These are phyloP conservation scores for Spermophilus dauricus DNA, from an alignment of 2,113 vertebrate species.

Conservation along the genomic window DNA sequence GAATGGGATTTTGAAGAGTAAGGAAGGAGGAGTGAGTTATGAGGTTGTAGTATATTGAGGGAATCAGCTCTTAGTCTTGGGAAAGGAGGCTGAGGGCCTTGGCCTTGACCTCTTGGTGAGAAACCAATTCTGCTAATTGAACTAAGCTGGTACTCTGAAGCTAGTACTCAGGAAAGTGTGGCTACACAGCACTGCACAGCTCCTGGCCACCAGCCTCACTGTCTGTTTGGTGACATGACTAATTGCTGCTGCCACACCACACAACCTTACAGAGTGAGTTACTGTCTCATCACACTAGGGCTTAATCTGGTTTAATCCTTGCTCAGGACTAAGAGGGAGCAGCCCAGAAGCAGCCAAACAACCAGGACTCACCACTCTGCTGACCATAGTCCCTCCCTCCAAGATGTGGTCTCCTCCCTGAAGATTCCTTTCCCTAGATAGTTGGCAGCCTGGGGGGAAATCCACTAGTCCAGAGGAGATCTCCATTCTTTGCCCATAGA, in stretches of 20 bases:
- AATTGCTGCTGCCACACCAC: background rate
- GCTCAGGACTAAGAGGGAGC: background rate
- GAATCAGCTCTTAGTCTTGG: background rate
- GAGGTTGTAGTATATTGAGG: background rate
- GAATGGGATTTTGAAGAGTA: background rate
- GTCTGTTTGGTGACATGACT: background rate
- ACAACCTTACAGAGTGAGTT: rapidly evolving
- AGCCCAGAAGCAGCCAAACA: background rate
- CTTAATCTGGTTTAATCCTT: background rate
- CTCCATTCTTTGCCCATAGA: background rate
- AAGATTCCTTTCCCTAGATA: background rate
- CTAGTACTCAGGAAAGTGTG: background rate
- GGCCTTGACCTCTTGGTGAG: background rate
- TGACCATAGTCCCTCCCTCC: background rate
- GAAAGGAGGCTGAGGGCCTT: background rate
- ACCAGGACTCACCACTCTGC: background rate
- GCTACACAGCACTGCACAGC: background rate
- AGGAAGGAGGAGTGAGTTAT: background rate
- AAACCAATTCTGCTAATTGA: background rate
- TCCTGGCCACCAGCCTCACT: background rate
- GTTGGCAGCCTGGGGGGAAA: background rate
- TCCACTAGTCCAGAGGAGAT: background rate
- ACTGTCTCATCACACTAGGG: background rate
- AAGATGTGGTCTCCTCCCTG: background rate
- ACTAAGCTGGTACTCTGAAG: background rate